Percentiles rank a stretch among this genome's conserved stretches.
phyloP scores from a whole-genome alignment of 30 jellyfish, hydroid and myxozoan genomes.

The Aurelia coerulea region DNA sequence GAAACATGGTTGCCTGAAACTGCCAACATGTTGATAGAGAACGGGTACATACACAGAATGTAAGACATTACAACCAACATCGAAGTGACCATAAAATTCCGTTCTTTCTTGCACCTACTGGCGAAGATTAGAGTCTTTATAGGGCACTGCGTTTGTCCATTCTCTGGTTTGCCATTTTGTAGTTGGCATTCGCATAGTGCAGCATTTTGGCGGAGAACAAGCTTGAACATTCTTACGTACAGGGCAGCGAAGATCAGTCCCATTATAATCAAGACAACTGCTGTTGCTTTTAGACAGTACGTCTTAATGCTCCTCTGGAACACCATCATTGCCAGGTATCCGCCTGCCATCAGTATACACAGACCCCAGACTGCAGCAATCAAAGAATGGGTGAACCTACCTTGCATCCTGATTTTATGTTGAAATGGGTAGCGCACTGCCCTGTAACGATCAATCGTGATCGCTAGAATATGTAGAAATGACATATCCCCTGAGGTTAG shows the following conservation, averaged over 20 bases:
- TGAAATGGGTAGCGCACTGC: constrained; percentile 47
- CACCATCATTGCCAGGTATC: no score
- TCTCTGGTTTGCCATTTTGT: not conserved
- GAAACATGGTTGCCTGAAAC: constrained; percentile 3
- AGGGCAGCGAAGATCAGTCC: constrained; percentile 12
- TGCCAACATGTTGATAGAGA: constrained; percentile 28
- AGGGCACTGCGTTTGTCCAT: not conserved
- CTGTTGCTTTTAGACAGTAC: no score
- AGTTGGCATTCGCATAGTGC: no score
- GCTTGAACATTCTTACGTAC: constrained; percentile 16
- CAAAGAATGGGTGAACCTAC: constrained; percentile 1
- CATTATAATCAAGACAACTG: not conserved
- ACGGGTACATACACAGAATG: constrained; percentile 58
- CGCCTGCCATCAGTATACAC: not conserved
- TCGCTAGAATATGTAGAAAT: constrained; percentile 12
- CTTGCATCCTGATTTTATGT: constrained; percentile 41
- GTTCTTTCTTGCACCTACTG: constrained; percentile 17
- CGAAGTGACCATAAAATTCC: constrained; percentile 33
- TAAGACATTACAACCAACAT: constrained; percentile 35
- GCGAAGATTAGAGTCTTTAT: not conserved
- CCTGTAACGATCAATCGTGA: constrained; percentile 45
- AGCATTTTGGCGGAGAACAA: constrained; percentile 7
- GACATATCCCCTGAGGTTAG: constrained; percentile 30
- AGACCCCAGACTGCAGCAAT: constrained; percentile 33
- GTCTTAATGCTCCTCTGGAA: no score